Evolutionary conservation across 2,797 vertebrate genomes (phyloP).

Genomic region (Channa striata): DNA sequence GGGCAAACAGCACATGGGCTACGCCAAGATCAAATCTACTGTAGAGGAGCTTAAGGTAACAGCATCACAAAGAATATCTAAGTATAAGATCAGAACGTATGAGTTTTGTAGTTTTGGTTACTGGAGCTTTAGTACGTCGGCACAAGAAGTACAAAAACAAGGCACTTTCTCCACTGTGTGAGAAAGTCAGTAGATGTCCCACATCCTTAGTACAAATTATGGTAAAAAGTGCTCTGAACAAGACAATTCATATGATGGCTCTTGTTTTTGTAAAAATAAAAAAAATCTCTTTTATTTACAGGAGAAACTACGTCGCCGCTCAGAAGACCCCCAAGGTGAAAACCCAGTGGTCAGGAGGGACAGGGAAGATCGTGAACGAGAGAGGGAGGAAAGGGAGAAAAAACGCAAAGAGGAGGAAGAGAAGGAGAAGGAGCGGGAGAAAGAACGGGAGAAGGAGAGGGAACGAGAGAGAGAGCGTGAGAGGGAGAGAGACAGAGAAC

Average conservation of each 20-base stretch:
- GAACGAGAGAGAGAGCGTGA: slow-evolving; percentile 90
- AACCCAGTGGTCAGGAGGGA: slow-evolving; percentile 88
- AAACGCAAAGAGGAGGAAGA: slow-evolving; percentile 86
- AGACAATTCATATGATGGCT: background rate
- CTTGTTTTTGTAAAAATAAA: background rate
- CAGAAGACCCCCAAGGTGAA: slow-evolving; percentile 92
- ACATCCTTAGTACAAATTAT: background rate
- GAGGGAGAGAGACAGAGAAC: slow-evolving; percentile 85
- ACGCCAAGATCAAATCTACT: slow-evolving; percentile 99
- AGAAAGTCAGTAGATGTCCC: background rate
- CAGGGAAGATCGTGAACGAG: slow-evolving; percentile 84
- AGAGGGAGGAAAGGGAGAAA: slow-evolving; percentile 83
- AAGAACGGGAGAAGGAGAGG: slow-evolving; percentile 87
- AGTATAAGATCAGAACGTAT: background rate
- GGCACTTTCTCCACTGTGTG: background rate
- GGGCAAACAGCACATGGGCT: slow-evolving; percentile 99
- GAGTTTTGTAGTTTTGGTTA: background rate
- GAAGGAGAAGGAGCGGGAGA: slow-evolving; percentile 85
- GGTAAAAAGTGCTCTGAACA: background rate
- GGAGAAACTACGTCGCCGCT: slow-evolving; percentile 87
- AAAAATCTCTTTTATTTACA: slow-evolving; percentile 40
- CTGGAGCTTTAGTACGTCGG: background rate
- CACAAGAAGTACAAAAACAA: background rate
- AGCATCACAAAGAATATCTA: background rate
- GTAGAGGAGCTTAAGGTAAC: slow-evolving; percentile 97